Evolutionary conservation across 2,797 vertebrate species (phyloP), one percentile per base, ranked within the genome.

Genomic region (Danionella dracula): DNA sequence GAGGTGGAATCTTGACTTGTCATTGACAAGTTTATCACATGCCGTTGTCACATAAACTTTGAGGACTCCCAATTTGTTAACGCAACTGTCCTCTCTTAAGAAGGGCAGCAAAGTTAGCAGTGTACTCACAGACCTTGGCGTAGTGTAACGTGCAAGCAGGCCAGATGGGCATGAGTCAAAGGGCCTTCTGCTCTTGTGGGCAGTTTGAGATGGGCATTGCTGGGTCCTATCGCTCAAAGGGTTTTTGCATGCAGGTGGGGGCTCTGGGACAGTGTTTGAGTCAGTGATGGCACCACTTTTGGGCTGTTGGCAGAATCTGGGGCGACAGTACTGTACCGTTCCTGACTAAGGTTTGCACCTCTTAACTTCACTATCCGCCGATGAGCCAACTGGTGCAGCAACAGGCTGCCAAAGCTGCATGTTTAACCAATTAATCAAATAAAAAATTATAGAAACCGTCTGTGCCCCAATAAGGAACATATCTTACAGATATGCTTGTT

Each of bases 151-250:
- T 83, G 82, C 82, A 82, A 86, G 73, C 73, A 75, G 78, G 82
- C 86, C 88, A 90, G 89, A 90, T 90, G 89, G 88, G 79, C 79
- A 85, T 91, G 88, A 90, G 88, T 90, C 89, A 91, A 90, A 89
- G 84, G 84, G 62, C 87, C 87, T 87, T 90, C 88, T 90, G 88
- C 83, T 76, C 76, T 70, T 76, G 83, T 80, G 84, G 74, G 82
- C 78, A 82, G 75, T 78, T 76, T 73, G 70, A 72, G 76, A 79
- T 70, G 71, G 76, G 71, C 82, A 78, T 73, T 68, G 66, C 76
- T 76, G 68, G 71, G 78, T 74, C 69, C 73, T 74, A 68, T 35
- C 55, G 44, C 73, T 83, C 79, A 86, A 85, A 83, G 76, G 74
- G 74, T 74, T 80, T 84, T 83, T 82, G n/a, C 79, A 80, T 82